A percentile compares a stretch with the other conserved stretches of the same genome.
phyloP scores from a whole-genome alignment of 2,888 invertebrate genomes.

The Cremastinae sp. region DNA sequence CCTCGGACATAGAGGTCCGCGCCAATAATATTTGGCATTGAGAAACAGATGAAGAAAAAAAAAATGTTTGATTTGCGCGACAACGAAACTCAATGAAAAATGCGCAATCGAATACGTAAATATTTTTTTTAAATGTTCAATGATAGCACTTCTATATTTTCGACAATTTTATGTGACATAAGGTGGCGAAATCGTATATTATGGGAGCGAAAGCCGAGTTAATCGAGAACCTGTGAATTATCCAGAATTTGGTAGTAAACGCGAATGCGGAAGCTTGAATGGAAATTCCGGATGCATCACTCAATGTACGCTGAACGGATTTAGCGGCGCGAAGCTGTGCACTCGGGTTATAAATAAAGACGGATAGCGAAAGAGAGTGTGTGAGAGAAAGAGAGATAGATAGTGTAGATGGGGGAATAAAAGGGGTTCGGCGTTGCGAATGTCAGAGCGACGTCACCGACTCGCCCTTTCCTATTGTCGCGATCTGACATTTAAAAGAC shows the following conservation, averaged over 20 bases:
- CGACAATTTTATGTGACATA: no score
- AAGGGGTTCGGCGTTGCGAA: conserved; percentile 18
- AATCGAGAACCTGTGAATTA: conserved; percentile 27
- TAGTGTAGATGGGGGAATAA: conserved; percentile 3
- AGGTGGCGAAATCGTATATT: no score
- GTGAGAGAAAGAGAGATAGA: conserved; percentile 29
- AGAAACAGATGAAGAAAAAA: conserved; percentile 32
- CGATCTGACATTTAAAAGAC: not conserved
- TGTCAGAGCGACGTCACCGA: conserved; percentile 51
- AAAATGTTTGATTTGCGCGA: not conserved
- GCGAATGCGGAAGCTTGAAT: no score
- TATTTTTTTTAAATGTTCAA: no score
- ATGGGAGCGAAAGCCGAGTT: conserved; percentile 38
- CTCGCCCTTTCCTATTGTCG: conserved; percentile 33
- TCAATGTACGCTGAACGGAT: no score
- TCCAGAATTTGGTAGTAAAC: no score
- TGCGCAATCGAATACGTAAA: no score
- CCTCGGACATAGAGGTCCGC: conserved; percentile 10
- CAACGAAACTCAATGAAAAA: not conserved
- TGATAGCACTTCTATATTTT: no score
- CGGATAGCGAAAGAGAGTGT: no score
- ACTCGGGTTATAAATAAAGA: no score
- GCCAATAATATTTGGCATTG: not conserved
- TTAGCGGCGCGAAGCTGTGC: no score
- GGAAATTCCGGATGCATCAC: no score